phyloP scores from a whole-genome alignment of 2,797 vertebrate species.

The Xenopus petersii region DNA sequence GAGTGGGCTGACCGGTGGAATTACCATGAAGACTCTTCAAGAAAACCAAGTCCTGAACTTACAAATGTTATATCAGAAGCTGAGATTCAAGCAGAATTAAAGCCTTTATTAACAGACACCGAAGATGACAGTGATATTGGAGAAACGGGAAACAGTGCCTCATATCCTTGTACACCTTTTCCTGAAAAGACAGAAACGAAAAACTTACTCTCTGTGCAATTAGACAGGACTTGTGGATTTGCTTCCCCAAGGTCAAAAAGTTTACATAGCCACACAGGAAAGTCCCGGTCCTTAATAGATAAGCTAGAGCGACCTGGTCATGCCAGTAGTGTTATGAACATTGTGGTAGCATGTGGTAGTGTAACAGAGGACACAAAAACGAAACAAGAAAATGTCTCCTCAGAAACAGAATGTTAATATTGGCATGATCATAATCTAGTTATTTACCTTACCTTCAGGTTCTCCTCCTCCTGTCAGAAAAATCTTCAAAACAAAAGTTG shows the following conservation, averaged over 20 bases:
- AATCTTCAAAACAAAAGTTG: no score
- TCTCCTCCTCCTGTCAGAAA: no score
- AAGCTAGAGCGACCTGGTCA: conserved; percentile 65
- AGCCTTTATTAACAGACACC: conserved; percentile 54
- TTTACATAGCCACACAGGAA: conserved; percentile 75
- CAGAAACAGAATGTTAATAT: conserved; percentile 64
- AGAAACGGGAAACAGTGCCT: conserved; percentile 52
- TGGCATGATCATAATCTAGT: not conserved
- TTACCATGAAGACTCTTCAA: conserved; percentile 64
- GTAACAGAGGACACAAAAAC: conserved; percentile 57
- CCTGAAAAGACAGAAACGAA: conserved; percentile 59
- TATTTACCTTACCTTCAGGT: no score
- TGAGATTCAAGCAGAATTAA: conserved; percentile 55
- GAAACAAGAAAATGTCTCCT: conserved; percentile 55
- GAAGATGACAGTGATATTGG: conserved; percentile 59
- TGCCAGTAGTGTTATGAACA: conserved; percentile 73
- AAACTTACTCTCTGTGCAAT: conserved; percentile 67
- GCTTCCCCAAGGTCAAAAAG: conserved; percentile 82
- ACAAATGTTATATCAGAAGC: conserved; percentile 63
- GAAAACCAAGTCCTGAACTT: conserved; percentile 72
- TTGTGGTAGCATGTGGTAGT: conserved; percentile 60
- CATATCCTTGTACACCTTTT: conserved; percentile 46
- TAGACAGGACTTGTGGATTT: conserved; percentile 63
- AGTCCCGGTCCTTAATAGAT: conserved; percentile 61
- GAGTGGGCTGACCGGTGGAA: conserved; percentile 75